Base-by-base conservation (phyloP, 2,888 invertebrate genomes). In the Melanostoma mellinum region DNA sequence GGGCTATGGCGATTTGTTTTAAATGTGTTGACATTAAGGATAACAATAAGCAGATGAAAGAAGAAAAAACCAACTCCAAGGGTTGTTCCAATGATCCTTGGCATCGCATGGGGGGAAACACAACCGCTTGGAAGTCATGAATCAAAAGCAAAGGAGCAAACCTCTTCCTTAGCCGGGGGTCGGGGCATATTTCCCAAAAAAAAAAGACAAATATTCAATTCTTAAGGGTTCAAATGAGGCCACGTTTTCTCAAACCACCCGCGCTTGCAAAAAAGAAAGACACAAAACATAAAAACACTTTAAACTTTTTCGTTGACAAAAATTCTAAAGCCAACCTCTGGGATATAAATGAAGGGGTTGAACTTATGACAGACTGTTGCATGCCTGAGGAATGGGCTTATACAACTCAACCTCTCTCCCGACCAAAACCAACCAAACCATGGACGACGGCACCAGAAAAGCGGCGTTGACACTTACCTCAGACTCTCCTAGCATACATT, bases 11-110 rank as follows among this genome's bases (percentile, higher is more conserved):
- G 78, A 71, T 84, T 79, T 84, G 75, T 84, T 84, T 84, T 79
- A 79, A 84, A 84, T 84, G 84, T 84, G 84, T 84, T 84, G 84
- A 84, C 84, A 84, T 79, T 84, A 84, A 69, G 84, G 79, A 79
- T 84, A 84, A 84, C 84, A 84, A 84, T 79, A 84, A 78, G 84
- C 74, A 67, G 71, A 74, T 67, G 44, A 42, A 55, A 42, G 67
- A 60, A 61, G 44, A 44, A 58, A 42, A 44, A 42, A 36, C 8
- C 33, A 48, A 63, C 67, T 55, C 60, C 44, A 71, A 84, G 79
- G 84, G 74, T 84, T 84, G 60, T 35, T 33, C 60, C 42, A 77
- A 77, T 9, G 33, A 20, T 44, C 33, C 40, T 4, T 20, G 3
- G 4, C 33, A 6, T 3, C 52, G 61, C 36, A 55, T 46, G 33